phyloP scores from a whole-genome alignment of 2,113 vertebrate species.

The Periophthalmodon schlosseri region DNA sequence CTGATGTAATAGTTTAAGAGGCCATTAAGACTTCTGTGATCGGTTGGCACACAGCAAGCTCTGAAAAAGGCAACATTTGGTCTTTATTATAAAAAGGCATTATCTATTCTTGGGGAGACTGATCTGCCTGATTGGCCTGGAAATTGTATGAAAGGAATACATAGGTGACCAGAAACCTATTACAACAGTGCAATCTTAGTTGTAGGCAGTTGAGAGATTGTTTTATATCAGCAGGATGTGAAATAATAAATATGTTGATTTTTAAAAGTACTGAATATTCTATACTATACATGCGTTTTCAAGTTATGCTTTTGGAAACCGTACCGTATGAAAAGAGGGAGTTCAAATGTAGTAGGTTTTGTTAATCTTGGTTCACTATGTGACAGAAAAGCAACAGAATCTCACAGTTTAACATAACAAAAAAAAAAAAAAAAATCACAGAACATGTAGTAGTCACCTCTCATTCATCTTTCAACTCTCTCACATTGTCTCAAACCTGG shows the following conservation, averaged over 20 bases:
- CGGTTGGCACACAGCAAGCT: constrained; percentile 24
- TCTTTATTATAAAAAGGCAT: constrained; percentile 38
- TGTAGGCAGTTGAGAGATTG: constrained; percentile 28
- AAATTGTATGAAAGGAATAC: constrained; percentile 13
- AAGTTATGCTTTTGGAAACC: constrained; percentile 59
- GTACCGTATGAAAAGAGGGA: constrained; percentile 54
- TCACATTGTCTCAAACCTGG: constrained; percentile 24
- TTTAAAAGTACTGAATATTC: constrained; percentile 40
- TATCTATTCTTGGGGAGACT: constrained; percentile 6
- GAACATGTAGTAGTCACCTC: constrained; percentile 73
- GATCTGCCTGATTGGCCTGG: constrained; percentile 17
- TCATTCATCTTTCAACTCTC: constrained; percentile 17
- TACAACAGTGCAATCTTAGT: constrained; percentile 45
- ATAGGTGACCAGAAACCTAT: no score
- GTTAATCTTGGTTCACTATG: constrained; percentile 35
- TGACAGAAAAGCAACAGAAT: constrained; percentile 52
- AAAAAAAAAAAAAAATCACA: constrained; percentile 56
- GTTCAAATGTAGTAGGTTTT: constrained; percentile 16
- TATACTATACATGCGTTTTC: constrained; percentile 51
- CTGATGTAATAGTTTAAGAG: neutral
- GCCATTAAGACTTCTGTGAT: constrained; percentile 57
- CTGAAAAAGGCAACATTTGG: constrained; percentile 57
- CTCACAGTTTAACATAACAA: constrained; percentile 67
- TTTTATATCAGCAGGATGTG: constrained; percentile 71
- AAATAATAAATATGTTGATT: constrained; percentile 66